A percentile compares a stretch with the other conserved stretches of the same genome.
phyloP scores from a whole-genome alignment of 2,888 invertebrate species.

The Drosophila robusta region DNA sequence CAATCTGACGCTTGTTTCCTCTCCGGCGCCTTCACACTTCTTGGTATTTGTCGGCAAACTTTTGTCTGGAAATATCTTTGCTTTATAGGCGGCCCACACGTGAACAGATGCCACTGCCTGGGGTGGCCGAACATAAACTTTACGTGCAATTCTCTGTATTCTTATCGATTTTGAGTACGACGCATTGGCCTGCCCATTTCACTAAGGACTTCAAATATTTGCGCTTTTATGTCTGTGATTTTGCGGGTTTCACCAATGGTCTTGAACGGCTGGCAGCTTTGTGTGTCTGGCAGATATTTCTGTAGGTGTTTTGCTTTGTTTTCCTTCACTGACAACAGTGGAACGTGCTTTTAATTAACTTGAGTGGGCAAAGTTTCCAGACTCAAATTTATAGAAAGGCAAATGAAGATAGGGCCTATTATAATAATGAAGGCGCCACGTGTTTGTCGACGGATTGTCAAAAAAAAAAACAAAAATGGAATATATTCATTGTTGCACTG shows the following conservation, averaged over 20 bases:
- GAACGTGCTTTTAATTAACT: constrained; percentile 61
- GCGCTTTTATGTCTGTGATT: constrained; percentile 41
- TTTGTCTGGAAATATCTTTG: constrained; percentile 34
- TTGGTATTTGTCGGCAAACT: constrained; percentile 57
- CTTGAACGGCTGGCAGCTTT: constrained; percentile 2
- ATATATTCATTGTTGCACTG: neutral
- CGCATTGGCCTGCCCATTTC: neutral
- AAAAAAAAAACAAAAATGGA: constrained; percentile 6
- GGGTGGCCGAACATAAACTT: constrained; percentile 31
- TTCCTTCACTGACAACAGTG: constrained; percentile 40
- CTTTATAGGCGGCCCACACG: constrained; percentile 24
- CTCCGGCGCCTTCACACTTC: constrained; percentile 21
- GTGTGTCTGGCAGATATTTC: constrained; percentile 16
- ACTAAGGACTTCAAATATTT: constrained; percentile 45
- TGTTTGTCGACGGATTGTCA: neutral
- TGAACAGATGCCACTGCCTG: constrained; percentile 12
- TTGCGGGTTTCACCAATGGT: constrained; percentile 28
- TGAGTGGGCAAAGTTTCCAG: constrained; percentile 16
- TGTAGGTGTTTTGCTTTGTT: constrained; percentile 31
- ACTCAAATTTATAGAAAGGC: neutral
- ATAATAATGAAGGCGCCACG: neutral
- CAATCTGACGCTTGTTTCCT: constrained; percentile 19
- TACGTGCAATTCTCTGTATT: constrained; percentile 34
- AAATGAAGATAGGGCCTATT: constrained; percentile 14
- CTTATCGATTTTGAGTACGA: constrained; percentile 56